Evolutionary conservation across 2,797 vertebrate species (phyloP).

Genomic region (Sebastes paucispinis): DNA sequence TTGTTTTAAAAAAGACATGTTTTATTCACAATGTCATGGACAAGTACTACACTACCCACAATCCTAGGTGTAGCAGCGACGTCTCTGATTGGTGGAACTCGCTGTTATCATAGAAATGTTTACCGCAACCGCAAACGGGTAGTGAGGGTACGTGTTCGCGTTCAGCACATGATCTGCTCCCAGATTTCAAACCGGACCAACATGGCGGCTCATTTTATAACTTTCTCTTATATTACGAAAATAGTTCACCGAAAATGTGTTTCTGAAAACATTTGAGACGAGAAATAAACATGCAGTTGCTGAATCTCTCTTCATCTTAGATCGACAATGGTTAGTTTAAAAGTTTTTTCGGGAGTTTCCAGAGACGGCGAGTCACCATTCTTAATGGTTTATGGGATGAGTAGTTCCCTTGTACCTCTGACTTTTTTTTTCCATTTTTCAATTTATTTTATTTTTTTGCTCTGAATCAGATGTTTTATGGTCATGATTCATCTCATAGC

Average conservation of each 20-base stretch:
- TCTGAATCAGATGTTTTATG: not conserved
- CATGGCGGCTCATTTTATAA: not conserved
- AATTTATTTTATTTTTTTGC: not conserved
- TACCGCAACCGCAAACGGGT: not conserved
- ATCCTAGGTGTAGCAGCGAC: too few relatives aligned
- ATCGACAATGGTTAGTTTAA: too few relatives aligned
- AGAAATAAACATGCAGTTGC: too few relatives aligned
- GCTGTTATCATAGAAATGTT: not conserved
- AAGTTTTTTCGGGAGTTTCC: not conserved
- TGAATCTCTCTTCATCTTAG: rapidly evolving
- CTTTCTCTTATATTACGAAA: not conserved
- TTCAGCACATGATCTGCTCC: not conserved
- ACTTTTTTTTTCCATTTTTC: not conserved
- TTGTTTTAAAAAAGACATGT: not conserved
- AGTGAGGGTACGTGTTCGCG: not conserved
- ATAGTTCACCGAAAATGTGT: not conserved
- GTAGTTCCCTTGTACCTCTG: not conserved
- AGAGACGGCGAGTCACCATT: not conserved
- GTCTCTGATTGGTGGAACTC: too few relatives aligned
- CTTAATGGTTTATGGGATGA: not conserved
- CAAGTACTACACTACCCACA: too few relatives aligned
- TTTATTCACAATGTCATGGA: not conserved
- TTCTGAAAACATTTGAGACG: too few relatives aligned
- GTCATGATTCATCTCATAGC: not conserved
- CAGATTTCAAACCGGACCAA: not conserved